Percentiles rank a stretch among this genome's conserved stretches.
phyloP scores from a whole-genome alignment of 2,888 invertebrate genomes.

The Elegia similella region DNA sequence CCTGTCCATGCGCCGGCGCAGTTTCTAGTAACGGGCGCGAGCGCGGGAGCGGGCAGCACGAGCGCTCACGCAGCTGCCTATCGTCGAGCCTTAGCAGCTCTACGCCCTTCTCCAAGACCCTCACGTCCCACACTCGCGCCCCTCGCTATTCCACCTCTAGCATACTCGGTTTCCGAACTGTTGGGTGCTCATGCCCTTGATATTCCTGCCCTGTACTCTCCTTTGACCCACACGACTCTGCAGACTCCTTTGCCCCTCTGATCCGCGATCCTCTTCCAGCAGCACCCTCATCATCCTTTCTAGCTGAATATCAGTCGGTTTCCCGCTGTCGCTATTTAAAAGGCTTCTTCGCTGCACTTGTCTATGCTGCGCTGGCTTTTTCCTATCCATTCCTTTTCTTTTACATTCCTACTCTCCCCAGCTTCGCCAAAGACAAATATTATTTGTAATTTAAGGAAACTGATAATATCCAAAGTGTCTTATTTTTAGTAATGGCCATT shows the following conservation, averaged over 20 bases:
- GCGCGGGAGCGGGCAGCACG: constrained; percentile 53
- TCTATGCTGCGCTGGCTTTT: constrained; percentile 37
- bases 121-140: constrained; percentile 63
- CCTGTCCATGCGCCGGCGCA: constrained; percentile 80
- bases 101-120: constrained; percentile 66
- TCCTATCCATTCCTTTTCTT: constrained; percentile 63
- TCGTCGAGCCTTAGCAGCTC: constrained; percentile 70
- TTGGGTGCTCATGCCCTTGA: constrained; percentile 87
- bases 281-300: constrained; percentile 74
- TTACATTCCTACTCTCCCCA: constrained; percentile 65
- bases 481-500: constrained; percentile 78
- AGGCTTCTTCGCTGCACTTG: constrained; percentile 38
- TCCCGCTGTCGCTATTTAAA: constrained; percentile 4
- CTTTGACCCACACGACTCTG: constrained; percentile 86
- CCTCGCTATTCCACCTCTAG: constrained; percentile 65
- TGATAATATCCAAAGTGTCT: constrained; percentile 77
- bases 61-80: constrained; percentile 65
- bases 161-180: constrained; percentile 77
- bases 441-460: constrained; percentile 62
- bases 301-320: constrained; percentile 32
- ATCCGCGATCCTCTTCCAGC: constrained; percentile 78
- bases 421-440: constrained; percentile 50
- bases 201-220: constrained; percentile 85
- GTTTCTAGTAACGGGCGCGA: constrained; percentile 66
- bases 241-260: constrained; percentile 75